Percentiles rank a stretch among this genome's conserved stretches.
These are phyloP conservation scores for Eulemur rufifrons DNA, from an alignment of 2,113 vertebrate species.

Conservation along the genomic window DNA sequence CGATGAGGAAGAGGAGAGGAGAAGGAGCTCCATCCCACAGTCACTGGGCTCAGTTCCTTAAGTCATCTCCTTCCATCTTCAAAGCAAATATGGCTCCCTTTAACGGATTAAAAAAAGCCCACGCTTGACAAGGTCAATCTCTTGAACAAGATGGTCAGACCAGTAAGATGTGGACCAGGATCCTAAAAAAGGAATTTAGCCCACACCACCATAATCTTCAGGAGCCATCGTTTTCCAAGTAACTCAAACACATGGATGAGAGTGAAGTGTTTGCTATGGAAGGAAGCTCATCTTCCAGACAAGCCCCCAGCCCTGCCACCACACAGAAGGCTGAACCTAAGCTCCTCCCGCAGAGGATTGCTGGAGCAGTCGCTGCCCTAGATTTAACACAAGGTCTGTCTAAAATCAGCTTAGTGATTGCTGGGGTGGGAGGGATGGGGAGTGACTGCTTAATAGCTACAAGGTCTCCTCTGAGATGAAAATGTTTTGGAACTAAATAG, in stretches of 20 bases:
- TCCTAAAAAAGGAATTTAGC: neutral
- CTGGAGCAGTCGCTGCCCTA: accelerated
- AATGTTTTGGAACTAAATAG: neutral
- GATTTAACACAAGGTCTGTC: neutral
- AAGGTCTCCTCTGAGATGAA: neutral
- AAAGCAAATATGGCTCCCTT: neutral
- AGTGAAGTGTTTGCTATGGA: neutral
- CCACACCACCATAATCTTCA: neutral
- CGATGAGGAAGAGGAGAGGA: neutral
- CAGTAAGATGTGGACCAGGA: neutral
- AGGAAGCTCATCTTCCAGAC: neutral
- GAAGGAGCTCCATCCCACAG: neutral
- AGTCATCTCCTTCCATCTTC: neutral
- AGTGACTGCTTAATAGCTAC: neutral
- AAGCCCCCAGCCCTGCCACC: neutral
- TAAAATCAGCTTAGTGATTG: neutral
- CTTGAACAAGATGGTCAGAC: neutral
- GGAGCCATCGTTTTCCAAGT: neutral
- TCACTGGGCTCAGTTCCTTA: neutral
- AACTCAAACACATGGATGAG: neutral
- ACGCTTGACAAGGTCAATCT: neutral
- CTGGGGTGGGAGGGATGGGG: neutral
- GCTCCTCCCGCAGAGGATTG: neutral
- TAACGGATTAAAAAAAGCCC: neutral
- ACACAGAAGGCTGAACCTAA: neutral